Conservation (phyloP, 2,888 invertebrate species). For the Hypselothyrea guttata region DNA sequence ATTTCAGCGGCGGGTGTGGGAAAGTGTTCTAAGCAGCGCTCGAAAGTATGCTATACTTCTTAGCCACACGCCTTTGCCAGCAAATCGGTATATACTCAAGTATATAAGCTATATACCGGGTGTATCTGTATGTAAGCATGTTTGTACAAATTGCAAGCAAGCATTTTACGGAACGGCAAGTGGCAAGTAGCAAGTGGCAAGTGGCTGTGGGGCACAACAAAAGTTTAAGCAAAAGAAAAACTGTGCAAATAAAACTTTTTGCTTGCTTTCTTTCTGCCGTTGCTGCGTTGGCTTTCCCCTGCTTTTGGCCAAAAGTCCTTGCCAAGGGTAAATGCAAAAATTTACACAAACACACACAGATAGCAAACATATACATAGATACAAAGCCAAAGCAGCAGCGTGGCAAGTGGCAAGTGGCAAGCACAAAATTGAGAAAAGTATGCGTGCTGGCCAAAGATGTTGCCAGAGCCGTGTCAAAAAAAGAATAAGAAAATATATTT, state of each 20-base stretch:
- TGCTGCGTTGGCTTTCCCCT: slow-evolving; percentile 46
- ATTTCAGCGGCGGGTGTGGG: slow-evolving; percentile 37
- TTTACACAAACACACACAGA: slow-evolving; percentile 42
- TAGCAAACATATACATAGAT: slow-evolving; percentile 26
- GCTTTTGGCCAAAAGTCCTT: slow-evolving; percentile 73
- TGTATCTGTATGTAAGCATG: slow-evolving; percentile 45
- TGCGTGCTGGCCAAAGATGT: slow-evolving; percentile 67
- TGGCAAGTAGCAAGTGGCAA: neutral
- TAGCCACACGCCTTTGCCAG: slow-evolving; percentile 58
- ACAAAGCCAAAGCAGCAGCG: neutral
- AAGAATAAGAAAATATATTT: slow-evolving; percentile 6
- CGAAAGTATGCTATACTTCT: slow-evolving; percentile 73
- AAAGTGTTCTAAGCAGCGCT: slow-evolving; percentile 61
- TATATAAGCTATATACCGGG: slow-evolving; percentile 11
- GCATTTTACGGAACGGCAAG: slow-evolving; percentile 53
- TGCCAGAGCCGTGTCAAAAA: slow-evolving; percentile 56
- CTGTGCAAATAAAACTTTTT: slow-evolving; percentile 78
- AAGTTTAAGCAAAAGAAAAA: slow-evolving; percentile 70
- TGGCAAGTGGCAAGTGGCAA: slow-evolving; percentile 39
- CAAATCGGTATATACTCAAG: slow-evolving; percentile 11
- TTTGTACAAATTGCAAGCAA: slow-evolving; percentile 74
- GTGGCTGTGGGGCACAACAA: slow-evolving; percentile 52
- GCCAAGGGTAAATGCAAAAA: slow-evolving; percentile 81
- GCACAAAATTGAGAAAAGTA: slow-evolving; percentile 46
- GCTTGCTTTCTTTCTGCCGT: slow-evolving; percentile 39